Percentiles rank a stretch among this genome's conserved stretches.
These are phyloP conservation scores for Oxyteleia sp. DNA, from an alignment of 2,888 invertebrate genomes.

Conservation along the genomic window DNA sequence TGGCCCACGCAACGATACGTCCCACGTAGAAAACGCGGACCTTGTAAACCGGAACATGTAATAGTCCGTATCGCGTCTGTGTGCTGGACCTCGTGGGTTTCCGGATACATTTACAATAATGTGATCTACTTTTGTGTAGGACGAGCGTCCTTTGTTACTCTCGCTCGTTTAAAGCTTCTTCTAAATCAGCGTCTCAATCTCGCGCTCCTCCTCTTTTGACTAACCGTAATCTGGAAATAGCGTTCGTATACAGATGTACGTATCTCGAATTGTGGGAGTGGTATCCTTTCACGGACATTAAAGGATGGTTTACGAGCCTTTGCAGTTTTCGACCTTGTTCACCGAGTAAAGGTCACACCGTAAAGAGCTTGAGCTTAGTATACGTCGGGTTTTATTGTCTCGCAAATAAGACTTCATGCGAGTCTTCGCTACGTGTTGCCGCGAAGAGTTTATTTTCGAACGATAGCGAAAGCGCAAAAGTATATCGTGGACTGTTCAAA, in stretches of 20 bases:
- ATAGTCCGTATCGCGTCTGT: slow-evolving; percentile 44
- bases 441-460: slow-evolving; percentile 26
- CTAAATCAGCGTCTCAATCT: slow-evolving; percentile 64
- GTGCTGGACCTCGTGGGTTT: slow-evolving; percentile 56
- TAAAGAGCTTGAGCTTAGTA: slow-evolving; percentile 66
- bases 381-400: slow-evolving; percentile 75
- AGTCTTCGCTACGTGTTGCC: slow-evolving; percentile 12
- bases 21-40: slow-evolving; percentile 65
- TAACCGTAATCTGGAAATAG: slow-evolving; percentile 52
- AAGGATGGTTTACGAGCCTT: slow-evolving; percentile 81
- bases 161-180: slow-evolving; percentile 55
- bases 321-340: slow-evolving; percentile 82
- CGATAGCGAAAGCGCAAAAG: slow-evolving; percentile 3
- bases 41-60: slow-evolving; percentile 66
- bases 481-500: neutral
- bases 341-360: slow-evolving; percentile 80
- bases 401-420: slow-evolving; percentile 48
- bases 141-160: slow-evolving; percentile 62
- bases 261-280: slow-evolving; percentile 80
- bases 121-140: slow-evolving; percentile 71
- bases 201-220: slow-evolving; percentile 45
- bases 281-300: slow-evolving; percentile 83
- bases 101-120: slow-evolving; percentile 65
- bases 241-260: slow-evolving; percentile 39
- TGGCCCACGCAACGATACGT: slow-evolving; percentile 60